Base-by-base conservation (phyloP, 2,113 vertebrate genomes). In the Ceyx cyanopectus region DNA sequence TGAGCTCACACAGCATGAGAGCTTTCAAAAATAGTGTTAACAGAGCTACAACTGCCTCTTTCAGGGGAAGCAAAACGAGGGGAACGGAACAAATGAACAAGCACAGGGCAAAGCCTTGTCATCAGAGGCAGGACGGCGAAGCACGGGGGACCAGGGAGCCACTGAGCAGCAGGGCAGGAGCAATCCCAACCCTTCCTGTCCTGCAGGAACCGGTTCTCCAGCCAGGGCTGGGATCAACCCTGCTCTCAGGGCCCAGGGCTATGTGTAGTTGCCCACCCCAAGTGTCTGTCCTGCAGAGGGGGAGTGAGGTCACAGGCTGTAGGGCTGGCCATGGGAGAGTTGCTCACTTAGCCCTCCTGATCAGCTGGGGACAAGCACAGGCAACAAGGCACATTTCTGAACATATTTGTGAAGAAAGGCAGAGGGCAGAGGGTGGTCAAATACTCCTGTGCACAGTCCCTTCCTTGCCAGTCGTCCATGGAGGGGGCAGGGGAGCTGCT, bases 21-120 rank as follows among this genome's bases (percentile, higher is more conserved):
- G 97, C 97, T 97, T 97, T 98, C 97, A 97, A 90, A 97, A 96
- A 94, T 96, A 57, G 65, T 97, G 97, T 98, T 98, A 98, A 97
- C 96, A 97, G 96, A 97, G 96, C 96, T 94, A 89, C 53, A 92
- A 95, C 96, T 96, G 97, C 96, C 83, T 96, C 96, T 96, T 96
- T 97, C 95, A 97, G 91, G 73, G 89, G 79, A 94, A 97, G 95
- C 94, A 94, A 97, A 97, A 97, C 88, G 94, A 97, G 91, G 56
- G 63, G 92, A 93, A 95, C 87, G 91, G 97, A 97, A 96, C 96
- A 97, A 97, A 95, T 96, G 97, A 93, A 94, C 93, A 94, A 93
- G 82, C 68, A 92, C 75, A 41, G 89, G 84, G 93, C 78, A 91
- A 91, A 96, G 90, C 66, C 90, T 90, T 63, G 85, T 90, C 27